Conservation (phyloP, 1,140 invertebrate species). For the Lutraria rhynchaena region DNA sequence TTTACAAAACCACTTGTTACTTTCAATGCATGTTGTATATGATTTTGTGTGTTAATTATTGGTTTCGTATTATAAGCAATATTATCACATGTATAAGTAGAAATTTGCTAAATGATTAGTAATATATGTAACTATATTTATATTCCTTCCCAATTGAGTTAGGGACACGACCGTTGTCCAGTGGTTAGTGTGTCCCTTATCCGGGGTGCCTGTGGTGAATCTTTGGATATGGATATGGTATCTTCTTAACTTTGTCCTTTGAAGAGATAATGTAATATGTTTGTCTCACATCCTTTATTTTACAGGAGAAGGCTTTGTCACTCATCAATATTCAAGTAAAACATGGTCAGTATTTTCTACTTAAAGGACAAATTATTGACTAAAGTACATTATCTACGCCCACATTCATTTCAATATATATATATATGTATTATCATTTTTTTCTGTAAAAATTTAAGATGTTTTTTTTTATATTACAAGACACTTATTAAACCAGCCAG, state of each 20-base stretch:
- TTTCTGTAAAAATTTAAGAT: background rate
- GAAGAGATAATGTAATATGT: background rate
- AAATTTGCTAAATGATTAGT: background rate
- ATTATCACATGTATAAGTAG: too few species aligned
- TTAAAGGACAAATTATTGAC: background rate
- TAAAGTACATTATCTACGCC: background rate
- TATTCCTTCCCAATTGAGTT: background rate
- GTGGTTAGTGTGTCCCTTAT: too few species aligned
- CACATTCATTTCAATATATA: background rate
- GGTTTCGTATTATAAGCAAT: too few species aligned
- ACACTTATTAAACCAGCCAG: background rate
- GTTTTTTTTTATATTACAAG: background rate
- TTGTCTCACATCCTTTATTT: background rate
- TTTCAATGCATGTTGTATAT: too few species aligned
- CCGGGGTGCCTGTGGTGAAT: background rate
- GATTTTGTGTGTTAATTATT: too few species aligned
- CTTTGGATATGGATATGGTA: background rate
- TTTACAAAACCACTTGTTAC: too few species aligned
- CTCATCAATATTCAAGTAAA: slow-evolving; percentile 29
- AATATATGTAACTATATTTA: background rate
- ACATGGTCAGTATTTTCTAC: slow-evolving; percentile 33
- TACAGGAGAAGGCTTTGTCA: slow-evolving; percentile 12
- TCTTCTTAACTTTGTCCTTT: background rate
- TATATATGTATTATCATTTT: too few species aligned
- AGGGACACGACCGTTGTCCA: too few species aligned